Percentiles rank a stretch among this genome's conserved stretches.
These are phyloP conservation scores for Tenthredo livida DNA, from an alignment of 2,888 invertebrate genomes.

Conservation along the genomic window DNA sequence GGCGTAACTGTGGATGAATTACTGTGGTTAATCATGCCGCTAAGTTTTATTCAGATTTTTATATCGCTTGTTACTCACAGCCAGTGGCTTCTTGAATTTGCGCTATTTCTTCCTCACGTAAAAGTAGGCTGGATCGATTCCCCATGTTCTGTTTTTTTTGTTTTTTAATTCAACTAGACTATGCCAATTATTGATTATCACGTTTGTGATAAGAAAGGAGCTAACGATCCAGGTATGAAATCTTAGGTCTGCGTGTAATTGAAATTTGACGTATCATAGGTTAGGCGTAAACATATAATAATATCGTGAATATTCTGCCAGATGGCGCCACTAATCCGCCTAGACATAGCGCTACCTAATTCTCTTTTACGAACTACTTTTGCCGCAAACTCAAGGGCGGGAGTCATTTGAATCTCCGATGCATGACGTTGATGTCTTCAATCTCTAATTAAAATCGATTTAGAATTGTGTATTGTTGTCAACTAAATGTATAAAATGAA, in stretches of 20 bases:
- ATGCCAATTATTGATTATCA: neutral
- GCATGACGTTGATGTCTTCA: too few species aligned
- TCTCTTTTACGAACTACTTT: neutral
- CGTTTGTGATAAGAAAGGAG: neutral
- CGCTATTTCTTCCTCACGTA: conserved; percentile 97
- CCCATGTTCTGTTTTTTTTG: conserved; percentile 87
- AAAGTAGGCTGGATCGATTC: conserved; percentile 94
- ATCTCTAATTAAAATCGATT: too few species aligned
- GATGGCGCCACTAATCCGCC: neutral
- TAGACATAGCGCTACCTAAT: neutral
- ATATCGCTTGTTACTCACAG: conserved; percentile 85
- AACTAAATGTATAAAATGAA: neutral
- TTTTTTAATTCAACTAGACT: neutral
- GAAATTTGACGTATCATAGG: conserved; percentile 47
- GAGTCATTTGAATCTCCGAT: neutral
- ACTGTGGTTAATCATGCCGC: neutral
- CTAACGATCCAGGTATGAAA: neutral
- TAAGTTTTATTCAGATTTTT: neutral
- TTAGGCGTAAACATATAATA: neutral
- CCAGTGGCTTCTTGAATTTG: conserved; percentile 98
- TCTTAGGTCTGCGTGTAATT: neutral
- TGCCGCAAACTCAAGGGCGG: neutral
- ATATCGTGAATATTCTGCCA: neutral
- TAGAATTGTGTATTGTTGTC: too few species aligned
- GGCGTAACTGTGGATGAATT: conserved; percentile 88